phyloP scores from a whole-genome alignment of 2,888 invertebrate genomes.

The Cataglyphis altisquamis region DNA sequence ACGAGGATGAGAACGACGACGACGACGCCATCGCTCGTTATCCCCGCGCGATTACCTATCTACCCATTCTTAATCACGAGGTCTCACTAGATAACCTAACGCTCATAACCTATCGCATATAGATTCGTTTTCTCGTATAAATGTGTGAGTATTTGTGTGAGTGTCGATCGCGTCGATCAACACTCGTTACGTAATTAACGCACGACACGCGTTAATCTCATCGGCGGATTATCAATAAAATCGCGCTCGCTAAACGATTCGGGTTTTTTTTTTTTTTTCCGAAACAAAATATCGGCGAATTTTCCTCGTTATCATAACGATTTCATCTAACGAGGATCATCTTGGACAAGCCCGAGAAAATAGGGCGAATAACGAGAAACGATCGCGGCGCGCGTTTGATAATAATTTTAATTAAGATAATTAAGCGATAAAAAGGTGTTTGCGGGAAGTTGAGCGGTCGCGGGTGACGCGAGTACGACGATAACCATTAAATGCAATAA shows the following conservation, averaged over 20 bases:
- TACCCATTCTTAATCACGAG: conserved; percentile 80
- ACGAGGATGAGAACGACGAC: conserved; percentile 42
- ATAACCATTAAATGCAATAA: conserved; percentile 48
- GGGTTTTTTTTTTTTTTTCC: neutral
- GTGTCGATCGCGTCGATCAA: conserved; percentile 45
- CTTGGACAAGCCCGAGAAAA: neutral
- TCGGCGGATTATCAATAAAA: conserved; percentile 23
- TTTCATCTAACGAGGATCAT: neutral
- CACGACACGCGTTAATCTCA: conserved; percentile 50
- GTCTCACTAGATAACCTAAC: conserved; percentile 81
- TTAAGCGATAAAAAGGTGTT: conserved; percentile 35
- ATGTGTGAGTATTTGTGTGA: neutral
- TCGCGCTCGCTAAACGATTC: neutral
- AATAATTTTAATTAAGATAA: conserved; percentile 30
- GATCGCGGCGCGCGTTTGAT: neutral
- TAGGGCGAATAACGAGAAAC: neutral
- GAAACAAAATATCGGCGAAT: neutral
- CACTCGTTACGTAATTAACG: conserved; percentile 70
- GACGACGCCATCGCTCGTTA: conserved; percentile 59
- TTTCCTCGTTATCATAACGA: neutral
- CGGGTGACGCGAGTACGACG: neutral
- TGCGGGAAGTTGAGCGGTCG: conserved; percentile 8
- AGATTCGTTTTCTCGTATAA: conserved; percentile 34
- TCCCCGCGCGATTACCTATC: conserved; percentile 79
- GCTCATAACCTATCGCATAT: conserved; percentile 71